Conservation (phyloP, 2,113 vertebrate species). For the Okapia johnstoni region DNA sequence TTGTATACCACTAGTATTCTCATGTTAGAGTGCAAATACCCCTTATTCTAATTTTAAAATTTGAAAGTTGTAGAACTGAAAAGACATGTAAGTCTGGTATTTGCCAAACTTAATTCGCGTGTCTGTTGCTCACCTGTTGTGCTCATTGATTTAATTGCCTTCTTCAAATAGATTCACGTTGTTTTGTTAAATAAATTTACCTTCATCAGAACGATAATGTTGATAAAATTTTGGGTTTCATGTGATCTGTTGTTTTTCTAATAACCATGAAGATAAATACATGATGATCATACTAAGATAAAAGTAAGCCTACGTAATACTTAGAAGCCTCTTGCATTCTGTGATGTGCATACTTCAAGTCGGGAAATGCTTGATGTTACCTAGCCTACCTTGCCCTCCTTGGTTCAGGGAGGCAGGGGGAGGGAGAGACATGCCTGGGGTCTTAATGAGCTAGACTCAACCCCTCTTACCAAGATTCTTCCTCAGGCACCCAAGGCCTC, state of each 20-base stretch:
- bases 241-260: constrained; percentile 18
- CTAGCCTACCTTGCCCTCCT: neutral
- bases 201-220: neutral
- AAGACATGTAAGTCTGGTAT: neutral
- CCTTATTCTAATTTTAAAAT: neutral
- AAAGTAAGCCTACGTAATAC: neutral
- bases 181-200: constrained; percentile 30
- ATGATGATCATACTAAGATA: neutral
- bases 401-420: neutral
- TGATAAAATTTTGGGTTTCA: neutral
- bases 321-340: neutral
- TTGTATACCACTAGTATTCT: neutral
- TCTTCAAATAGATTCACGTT: neutral
- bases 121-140: neutral
- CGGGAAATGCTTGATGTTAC: neutral
- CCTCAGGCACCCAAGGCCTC: neutral
- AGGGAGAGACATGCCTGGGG: neutral
- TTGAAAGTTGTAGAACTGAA: neutral
- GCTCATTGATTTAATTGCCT: neutral
- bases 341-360: neutral
- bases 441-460: neutral
- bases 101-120: neutral
- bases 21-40: neutral
- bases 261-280: neutral
- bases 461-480: neutral